Evolutionary conservation across 2,888 invertebrate species (phyloP).

Genomic region (Microplitis deprimator): DNA sequence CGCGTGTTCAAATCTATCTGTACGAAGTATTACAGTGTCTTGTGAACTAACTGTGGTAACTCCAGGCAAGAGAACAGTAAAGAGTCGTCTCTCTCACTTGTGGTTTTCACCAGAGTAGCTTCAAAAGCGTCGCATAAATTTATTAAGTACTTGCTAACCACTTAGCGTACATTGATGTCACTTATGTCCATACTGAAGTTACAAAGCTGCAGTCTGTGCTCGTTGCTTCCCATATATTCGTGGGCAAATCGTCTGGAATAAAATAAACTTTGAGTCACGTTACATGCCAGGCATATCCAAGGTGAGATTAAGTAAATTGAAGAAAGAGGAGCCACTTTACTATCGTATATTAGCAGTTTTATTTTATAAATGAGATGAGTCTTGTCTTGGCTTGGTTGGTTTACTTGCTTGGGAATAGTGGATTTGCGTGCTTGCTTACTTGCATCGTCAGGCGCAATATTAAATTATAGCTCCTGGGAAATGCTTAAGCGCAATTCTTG

Average conservation of each 20-base stretch:
- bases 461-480: background rate
- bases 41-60: too few relatives aligned
- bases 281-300: background rate
- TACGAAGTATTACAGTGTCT: too few relatives aligned
- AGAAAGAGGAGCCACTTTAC: background rate
- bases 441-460: background rate
- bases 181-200: conserved; percentile 7
- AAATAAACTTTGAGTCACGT: background rate
- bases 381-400: background rate
- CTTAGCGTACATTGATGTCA: conserved; percentile 21
- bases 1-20: conserved; percentile 11
- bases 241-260: background rate
- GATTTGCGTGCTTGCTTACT: too few relatives aligned
- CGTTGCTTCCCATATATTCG: background rate
- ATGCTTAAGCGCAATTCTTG: conserved; percentile 14
- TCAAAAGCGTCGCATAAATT: conserved; percentile 36
- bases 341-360: too few relatives aligned
- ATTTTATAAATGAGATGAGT: background rate
- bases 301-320: background rate
- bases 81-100: conserved; percentile 22
- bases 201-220: background rate
- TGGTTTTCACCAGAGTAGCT: conserved; percentile 5
- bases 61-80: background rate
- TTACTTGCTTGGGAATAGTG: too few relatives aligned
- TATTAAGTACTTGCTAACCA: conserved; percentile 36